phyloP scores from a whole-genome alignment of 2,113 vertebrate genomes.

The Rhinolophus sinicus region DNA sequence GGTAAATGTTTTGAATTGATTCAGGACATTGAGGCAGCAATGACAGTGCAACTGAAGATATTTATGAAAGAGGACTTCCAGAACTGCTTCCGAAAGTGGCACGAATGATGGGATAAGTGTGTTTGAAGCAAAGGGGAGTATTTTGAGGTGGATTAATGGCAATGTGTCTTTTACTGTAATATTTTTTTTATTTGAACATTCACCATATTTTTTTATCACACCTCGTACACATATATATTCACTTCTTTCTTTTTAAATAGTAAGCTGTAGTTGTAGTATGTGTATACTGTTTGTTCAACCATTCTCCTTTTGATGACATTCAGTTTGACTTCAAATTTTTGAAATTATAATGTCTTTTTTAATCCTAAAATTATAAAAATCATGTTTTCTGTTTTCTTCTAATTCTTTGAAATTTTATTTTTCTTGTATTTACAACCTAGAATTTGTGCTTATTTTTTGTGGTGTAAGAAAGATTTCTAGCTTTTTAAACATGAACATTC shows the following conservation, averaged over 20 bases:
- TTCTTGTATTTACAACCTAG: background rate
- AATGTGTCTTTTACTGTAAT: no score
- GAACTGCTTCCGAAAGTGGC: no score
- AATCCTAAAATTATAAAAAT: background rate
- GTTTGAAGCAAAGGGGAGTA: no score
- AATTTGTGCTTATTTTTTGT: background rate
- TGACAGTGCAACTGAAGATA: no score
- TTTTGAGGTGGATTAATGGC: no score
- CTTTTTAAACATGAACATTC: background rate
- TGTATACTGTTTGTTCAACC: background rate
- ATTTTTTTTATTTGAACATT: no score
- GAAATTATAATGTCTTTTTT: background rate
- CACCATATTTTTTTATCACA: no score
- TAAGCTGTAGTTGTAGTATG: background rate
- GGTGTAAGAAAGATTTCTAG: background rate
- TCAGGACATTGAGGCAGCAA: no score
- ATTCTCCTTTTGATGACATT: background rate
- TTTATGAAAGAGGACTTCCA: no score
- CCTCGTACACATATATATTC: background rate
- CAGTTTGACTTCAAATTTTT: background rate
- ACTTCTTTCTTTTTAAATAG: background rate
- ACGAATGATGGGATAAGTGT: no score
- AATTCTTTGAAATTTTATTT: background rate
- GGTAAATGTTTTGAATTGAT: no score
- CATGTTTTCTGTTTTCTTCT: background rate